Evolutionary conservation across 2,113 vertebrate species (phyloP).

Genomic region (Dicrurus megarhynchus): DNA sequence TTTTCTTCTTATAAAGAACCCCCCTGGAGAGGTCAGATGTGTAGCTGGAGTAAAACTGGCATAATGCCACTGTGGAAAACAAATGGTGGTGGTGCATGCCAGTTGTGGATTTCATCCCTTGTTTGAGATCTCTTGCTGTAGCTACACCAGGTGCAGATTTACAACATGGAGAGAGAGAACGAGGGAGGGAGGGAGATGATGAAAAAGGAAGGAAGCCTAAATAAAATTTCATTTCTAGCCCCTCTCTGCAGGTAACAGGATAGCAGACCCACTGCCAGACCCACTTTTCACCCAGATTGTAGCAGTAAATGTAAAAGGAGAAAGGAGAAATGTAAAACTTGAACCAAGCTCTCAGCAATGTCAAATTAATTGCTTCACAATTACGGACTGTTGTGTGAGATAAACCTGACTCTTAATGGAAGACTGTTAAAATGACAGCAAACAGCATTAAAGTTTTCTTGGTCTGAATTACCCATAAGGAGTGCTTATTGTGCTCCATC

Average conservation of each 20-base stretch:
- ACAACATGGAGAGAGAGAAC: not conserved
- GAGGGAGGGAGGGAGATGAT: not conserved
- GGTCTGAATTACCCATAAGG: not conserved
- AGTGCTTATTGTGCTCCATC: not conserved
- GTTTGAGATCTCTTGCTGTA: not conserved
- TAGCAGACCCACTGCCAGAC: not conserved
- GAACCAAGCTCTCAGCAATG: not conserved
- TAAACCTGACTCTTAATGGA: not conserved
- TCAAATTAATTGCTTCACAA: not conserved
- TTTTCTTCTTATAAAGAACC: slow-evolving; percentile 3
- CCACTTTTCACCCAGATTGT: not conserved
- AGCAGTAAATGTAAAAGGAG: not conserved
- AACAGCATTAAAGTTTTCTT: not conserved
- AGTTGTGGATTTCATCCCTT: slow-evolving; percentile 4
- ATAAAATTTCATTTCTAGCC: not conserved
- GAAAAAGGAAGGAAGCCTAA: not conserved
- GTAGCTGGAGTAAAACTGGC: not conserved
- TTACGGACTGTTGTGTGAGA: not conserved
- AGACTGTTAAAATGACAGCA: not conserved
- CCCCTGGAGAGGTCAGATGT: slow-evolving; percentile 12
- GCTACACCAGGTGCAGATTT: not conserved
- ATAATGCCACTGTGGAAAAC: not conserved
- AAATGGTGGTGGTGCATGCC: not conserved
- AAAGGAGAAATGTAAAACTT: not conserved
- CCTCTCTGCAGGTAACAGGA: not conserved